These are phyloP conservation scores for Campylomormyrus tamandua DNA, from an alignment of 2,113 vertebrate genomes.

Conservation along the genomic window DNA sequence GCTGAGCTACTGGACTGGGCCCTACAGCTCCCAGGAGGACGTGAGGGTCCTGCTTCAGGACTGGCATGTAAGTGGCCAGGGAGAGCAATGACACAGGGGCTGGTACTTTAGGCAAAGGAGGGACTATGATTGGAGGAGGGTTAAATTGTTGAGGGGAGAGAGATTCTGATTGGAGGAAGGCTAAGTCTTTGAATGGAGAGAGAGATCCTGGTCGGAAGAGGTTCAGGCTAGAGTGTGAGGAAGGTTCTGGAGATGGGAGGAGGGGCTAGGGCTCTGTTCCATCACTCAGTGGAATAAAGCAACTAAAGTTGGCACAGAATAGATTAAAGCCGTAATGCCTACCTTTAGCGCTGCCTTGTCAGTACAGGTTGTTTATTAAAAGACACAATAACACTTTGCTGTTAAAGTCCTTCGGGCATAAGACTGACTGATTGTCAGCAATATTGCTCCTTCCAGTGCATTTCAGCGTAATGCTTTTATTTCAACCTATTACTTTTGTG, in stretches of 20 bases:
- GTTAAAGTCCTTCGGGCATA: background rate
- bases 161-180: background rate
- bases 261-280: background rate
- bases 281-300: background rate
- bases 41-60: constrained; percentile 58
- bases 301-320: background rate
- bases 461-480: background rate
- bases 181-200: background rate
- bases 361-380: background rate
- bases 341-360: background rate
- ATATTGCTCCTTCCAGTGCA: background rate
- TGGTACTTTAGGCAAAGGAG: background rate
- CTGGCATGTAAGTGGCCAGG: constrained; percentile 65
- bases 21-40: constrained; percentile 59
- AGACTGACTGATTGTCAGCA: background rate
- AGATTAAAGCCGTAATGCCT: background rate
- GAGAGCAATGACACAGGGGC: background rate
- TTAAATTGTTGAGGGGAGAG: background rate
- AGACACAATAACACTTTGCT: background rate
- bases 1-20: constrained; percentile 59
- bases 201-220: background rate
- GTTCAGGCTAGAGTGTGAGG: background rate
- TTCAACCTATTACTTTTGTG: background rate
- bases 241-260: background rate
- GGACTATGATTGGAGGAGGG: background rate